Percentiles rank a stretch among this genome's conserved stretches.
phyloP scores from a whole-genome alignment of 2,888 invertebrate genomes.

The Anarsia innoxiella region DNA sequence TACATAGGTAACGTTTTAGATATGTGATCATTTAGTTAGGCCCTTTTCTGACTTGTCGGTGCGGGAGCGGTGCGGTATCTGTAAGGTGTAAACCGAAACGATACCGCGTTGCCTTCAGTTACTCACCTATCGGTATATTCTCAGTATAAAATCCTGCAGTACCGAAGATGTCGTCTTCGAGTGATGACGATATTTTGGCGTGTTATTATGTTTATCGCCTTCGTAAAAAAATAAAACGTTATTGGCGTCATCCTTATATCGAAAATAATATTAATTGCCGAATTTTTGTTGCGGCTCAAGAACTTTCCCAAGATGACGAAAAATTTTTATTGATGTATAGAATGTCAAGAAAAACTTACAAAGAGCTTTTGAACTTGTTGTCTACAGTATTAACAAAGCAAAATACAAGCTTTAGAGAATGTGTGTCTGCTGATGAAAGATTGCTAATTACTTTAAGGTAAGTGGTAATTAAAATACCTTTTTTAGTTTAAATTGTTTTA shows the following conservation, averaged over 20 bases:
- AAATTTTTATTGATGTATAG: not conserved
- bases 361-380: not conserved
- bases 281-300: not conserved
- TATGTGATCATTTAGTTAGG: too few species aligned
- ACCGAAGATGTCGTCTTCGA: not conserved
- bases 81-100: not conserved
- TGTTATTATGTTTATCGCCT: not conserved
- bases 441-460: constrained; percentile 1
- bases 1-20: too few species aligned
- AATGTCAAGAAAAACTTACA: not conserved
- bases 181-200: constrained; percentile 2
- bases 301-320: not conserved
- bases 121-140: not conserved
- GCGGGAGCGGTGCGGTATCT: constrained; percentile 2
- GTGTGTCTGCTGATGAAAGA: constrained; percentile 10
- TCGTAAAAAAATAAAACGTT: constrained; percentile 6
- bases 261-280: constrained; percentile 1
- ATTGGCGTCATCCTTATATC: constrained; percentile 5
- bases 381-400: not conserved
- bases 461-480: constrained; percentile 1
- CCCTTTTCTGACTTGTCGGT: constrained; percentile 7
- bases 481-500: constrained; percentile 2
- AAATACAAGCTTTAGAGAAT: constrained; percentile 9
- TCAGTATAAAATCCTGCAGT: not conserved
- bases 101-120: not conserved